Conservation (phyloP, 2,797 vertebrate genomes). For the Myotis planiceps region DNA sequence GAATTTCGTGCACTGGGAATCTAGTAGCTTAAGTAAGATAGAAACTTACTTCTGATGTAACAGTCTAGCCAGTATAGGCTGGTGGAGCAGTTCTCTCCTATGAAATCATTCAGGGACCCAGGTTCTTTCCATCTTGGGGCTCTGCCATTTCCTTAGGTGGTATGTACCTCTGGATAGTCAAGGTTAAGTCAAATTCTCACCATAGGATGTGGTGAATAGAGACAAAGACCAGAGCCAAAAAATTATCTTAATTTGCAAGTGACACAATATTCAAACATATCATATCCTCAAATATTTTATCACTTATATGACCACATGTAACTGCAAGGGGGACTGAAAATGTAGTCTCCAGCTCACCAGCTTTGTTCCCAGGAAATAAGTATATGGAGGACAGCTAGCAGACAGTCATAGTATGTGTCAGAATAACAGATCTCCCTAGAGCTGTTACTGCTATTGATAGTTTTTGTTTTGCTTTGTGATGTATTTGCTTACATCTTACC, state of each 20-base stretch:
- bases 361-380: neutral
- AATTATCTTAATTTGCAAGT: slow-evolving; percentile 6
- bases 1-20: too few relatives aligned
- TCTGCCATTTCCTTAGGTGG: neutral
- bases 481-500: neutral
- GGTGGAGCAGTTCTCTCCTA: neutral
- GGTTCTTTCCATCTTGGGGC: neutral
- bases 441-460: neutral
- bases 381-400: neutral
- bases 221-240: neutral
- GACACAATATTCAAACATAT: neutral
- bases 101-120: neutral
- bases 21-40: neutral
- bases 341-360: neutral
- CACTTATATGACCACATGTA: neutral
- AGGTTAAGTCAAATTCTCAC: slow-evolving; percentile 5
- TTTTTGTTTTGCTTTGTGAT: neutral
- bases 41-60: neutral
- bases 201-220: neutral
- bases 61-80: neutral
- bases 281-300: neutral
- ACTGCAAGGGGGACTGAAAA: neutral
- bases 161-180: neutral
- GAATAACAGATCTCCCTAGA: neutral
- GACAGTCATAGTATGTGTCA: neutral